These are phyloP conservation scores for Acronicta aceris DNA, from an alignment of 2,888 invertebrate species.

Conservation along the genomic window DNA sequence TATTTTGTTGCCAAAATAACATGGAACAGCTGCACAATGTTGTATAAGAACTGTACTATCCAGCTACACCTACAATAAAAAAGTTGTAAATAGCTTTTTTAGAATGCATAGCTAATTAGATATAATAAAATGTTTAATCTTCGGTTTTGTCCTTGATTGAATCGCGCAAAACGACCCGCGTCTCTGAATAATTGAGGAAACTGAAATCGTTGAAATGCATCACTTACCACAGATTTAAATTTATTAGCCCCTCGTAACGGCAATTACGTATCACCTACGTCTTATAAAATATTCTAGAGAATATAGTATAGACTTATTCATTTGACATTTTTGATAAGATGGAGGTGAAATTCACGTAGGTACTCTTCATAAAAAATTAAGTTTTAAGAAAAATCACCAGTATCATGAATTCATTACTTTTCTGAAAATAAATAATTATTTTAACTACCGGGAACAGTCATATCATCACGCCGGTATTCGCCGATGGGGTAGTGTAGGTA, in stretches of 20 bases:
- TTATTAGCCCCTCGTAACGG: conserved; percentile 41
- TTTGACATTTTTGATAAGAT: conserved; percentile 16
- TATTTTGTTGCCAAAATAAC: conserved; percentile 83
- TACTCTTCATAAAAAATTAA: too few species aligned
- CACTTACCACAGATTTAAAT: conserved; percentile 42
- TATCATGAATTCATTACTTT: too few species aligned
- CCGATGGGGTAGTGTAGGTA: too few species aligned
- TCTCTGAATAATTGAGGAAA: conserved; percentile 56
- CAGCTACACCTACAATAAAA: conserved; percentile 48
- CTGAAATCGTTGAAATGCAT: conserved; percentile 39
- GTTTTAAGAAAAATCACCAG: too few species aligned
- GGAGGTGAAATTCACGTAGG: conserved; percentile 1
- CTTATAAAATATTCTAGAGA: conserved; percentile 23
- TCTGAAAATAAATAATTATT: too few species aligned
- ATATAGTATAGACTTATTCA: conserved; percentile 22
- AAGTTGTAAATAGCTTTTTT: conserved; percentile 31
- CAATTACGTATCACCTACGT: conserved; percentile 19
- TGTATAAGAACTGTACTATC: conserved; percentile 57
- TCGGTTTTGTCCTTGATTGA: conserved; percentile 50
- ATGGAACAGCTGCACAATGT: conserved; percentile 79
- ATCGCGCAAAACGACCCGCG: conserved; percentile 44
- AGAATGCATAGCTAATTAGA: conserved; percentile 51
- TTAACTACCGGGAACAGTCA: neutral
- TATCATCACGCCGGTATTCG: too few species aligned
- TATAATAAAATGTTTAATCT: conserved; percentile 50